These are phyloP conservation scores for Dasypogon diadema DNA, from an alignment of 2,888 invertebrate species.

Conservation along the genomic window DNA sequence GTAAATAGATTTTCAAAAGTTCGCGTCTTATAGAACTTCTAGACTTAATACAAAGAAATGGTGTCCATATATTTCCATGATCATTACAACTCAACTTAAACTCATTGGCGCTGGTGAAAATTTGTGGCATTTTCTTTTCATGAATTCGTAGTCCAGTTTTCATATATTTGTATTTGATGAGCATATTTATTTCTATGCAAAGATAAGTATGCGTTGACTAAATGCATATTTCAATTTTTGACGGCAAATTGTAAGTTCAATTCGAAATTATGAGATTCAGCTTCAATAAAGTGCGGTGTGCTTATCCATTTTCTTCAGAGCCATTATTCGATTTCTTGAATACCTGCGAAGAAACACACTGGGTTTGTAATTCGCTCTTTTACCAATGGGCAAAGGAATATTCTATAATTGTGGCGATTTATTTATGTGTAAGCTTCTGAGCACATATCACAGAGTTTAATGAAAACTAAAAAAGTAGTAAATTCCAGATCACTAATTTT, in stretches of 20 bases:
- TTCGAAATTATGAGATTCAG: constrained; percentile 15
- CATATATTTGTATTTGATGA: no score
- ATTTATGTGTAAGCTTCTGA: constrained; percentile 15
- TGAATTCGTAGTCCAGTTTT: no score
- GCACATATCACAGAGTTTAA: neutral
- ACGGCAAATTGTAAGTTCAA: neutral
- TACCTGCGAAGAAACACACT: neutral
- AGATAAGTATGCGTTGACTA: neutral
- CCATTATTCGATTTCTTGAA: neutral
- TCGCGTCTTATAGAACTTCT: no score
- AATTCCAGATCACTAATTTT: constrained; percentile 2
- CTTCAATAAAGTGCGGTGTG: constrained; percentile 23
- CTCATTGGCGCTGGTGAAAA: no score
- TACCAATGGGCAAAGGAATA: neutral
- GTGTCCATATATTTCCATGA: no score
- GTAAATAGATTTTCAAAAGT: no score
- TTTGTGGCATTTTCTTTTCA: no score
- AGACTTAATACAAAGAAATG: no score
- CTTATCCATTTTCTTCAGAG: neutral
- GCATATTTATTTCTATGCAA: no score
- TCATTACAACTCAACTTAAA: no score
- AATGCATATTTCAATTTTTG: neutral
- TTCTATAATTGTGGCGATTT: neutral
- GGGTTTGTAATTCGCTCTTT: neutral
- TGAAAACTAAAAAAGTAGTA: no score